A percentile compares a stretch with the other conserved stretches of the same genome.
phyloP scores from a whole-genome alignment of 1,140 invertebrate species.

The Eufriesea mexicana region DNA sequence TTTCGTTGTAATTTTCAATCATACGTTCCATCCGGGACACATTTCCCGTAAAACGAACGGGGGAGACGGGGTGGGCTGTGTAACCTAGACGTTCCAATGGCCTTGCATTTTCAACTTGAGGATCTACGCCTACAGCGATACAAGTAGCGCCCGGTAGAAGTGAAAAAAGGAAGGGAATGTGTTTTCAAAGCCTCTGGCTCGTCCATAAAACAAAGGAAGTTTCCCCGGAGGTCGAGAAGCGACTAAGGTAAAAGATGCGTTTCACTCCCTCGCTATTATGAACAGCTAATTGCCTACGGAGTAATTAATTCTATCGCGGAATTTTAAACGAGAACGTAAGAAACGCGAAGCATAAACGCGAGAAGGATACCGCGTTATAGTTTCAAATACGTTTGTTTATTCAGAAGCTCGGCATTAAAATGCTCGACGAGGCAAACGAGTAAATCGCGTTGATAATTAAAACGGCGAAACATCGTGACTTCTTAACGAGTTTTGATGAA shows the following conservation, averaged over 20 bases:
- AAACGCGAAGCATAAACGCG: not conserved
- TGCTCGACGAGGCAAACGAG: too few species aligned
- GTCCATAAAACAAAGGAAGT: constrained; percentile 32
- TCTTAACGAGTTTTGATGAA: too few species aligned
- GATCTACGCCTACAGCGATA: constrained; percentile 42
- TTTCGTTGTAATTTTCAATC: not conserved
- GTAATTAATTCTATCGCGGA: constrained; percentile 33
- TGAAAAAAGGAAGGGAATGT: constrained; percentile 13
- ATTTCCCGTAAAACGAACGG: not conserved
- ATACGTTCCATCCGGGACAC: not conserved
- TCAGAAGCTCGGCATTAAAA: too few species aligned
- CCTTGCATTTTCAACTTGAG: constrained; percentile 41
- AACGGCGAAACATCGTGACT: too few species aligned
- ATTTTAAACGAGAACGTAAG: not conserved
- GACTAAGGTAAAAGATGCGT: constrained; percentile 22
- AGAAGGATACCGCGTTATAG: too few species aligned
- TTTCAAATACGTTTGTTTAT: not conserved
- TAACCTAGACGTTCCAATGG: constrained; percentile 20
- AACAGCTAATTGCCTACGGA: constrained; percentile 7
- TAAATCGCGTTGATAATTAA: too few species aligned
- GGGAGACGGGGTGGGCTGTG: not conserved
- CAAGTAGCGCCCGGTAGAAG: constrained; percentile 23
- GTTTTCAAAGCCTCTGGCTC: constrained; percentile 26
- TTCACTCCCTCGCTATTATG: constrained; percentile 15
- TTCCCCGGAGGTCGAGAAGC: constrained; percentile 14